These are phyloP conservation scores for Cylas formicarius DNA, from an alignment of 1,140 invertebrate species.

Conservation along the genomic window DNA sequence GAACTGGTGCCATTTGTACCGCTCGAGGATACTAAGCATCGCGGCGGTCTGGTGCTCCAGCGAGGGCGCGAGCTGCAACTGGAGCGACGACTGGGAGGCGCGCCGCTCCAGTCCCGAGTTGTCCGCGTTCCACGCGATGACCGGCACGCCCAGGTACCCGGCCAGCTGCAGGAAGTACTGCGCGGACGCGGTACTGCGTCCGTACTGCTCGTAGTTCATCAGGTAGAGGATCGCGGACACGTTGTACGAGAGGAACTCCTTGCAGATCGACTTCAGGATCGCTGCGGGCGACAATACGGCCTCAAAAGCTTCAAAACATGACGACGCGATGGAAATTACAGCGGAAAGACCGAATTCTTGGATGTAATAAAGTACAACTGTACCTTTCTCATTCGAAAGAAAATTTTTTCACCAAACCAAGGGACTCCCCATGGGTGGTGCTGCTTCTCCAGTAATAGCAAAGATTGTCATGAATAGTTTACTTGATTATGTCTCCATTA, in stretches of 20 bases:
- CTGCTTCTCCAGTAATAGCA: too few relatives aligned
- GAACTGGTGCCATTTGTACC: slow-evolving; percentile 96
- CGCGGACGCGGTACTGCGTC: slow-evolving; percentile 81
- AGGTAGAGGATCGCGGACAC: slow-evolving; percentile 88
- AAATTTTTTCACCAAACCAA: too few relatives aligned
- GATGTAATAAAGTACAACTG: too few relatives aligned
- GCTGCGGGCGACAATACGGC: slow-evolving; percentile 50
- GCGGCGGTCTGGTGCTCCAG: slow-evolving; percentile 89
- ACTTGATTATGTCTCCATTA: too few relatives aligned
- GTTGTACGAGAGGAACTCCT: slow-evolving; percentile 79
- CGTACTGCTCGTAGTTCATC: slow-evolving; percentile 85
- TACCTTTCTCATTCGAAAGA: too few relatives aligned
- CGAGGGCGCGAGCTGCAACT: slow-evolving; percentile 86
- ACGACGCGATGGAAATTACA: too few relatives aligned
- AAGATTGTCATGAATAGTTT: too few relatives aligned
- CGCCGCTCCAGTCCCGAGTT: slow-evolving; percentile 68
- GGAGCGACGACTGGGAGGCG: slow-evolving; percentile 74
- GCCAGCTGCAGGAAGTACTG: slow-evolving; percentile 91
- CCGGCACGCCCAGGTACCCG: slow-evolving; percentile 63
- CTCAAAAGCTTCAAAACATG: neutral
- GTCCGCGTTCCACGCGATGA: slow-evolving; percentile 92
- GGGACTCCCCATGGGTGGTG: too few relatives aligned
- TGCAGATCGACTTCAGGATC: slow-evolving; percentile 77
- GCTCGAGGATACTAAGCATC: slow-evolving; percentile 83
- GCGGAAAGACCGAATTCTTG: too few relatives aligned